phyloP scores from a whole-genome alignment of 1,140 invertebrate genomes.

The Drosophila pachea region DNA sequence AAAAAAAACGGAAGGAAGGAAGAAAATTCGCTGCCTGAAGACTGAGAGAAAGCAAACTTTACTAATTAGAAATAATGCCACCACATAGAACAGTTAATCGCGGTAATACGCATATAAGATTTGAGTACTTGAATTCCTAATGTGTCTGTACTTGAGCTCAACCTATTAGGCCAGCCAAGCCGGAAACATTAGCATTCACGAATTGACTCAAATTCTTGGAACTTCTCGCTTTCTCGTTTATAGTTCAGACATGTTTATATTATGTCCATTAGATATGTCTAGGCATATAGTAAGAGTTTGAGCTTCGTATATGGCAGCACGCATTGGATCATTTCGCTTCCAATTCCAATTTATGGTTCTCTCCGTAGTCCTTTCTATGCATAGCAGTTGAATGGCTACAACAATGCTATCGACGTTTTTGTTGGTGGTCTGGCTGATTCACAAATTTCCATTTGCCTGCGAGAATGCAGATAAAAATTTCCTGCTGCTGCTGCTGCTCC shows the following conservation, averaged over 20 bases:
- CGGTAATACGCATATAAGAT: slow-evolving; percentile 24
- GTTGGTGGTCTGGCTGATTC: not conserved
- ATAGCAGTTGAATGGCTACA: not conserved
- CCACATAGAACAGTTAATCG: slow-evolving; percentile 40
- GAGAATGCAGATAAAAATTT: slow-evolving; percentile 3
- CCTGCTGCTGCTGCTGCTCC: not conserved
- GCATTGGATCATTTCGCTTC: too few species aligned
- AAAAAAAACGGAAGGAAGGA: slow-evolving; percentile 4
- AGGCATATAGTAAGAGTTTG: too few species aligned
- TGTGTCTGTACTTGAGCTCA: slow-evolving; percentile 1
- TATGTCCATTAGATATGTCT: too few species aligned
- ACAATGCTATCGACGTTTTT: not conserved
- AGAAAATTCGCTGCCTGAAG: slow-evolving; percentile 2
- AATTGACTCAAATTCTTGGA: too few species aligned
- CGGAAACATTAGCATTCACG: not conserved
- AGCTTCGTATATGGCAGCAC: too few species aligned
- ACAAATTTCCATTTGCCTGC: slow-evolving; percentile 5
- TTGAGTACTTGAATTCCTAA: slow-evolving; percentile 26
- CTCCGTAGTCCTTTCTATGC: too few species aligned
- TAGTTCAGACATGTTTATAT: not conserved
- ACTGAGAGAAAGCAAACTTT: slow-evolving; percentile 44
- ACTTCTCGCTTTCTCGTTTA: too few species aligned
- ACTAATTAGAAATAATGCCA: slow-evolving; percentile 76
- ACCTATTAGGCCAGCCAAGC: too few species aligned
- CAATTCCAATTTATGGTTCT: too few species aligned